phyloP scores from a whole-genome alignment of 2,113 vertebrate genomes.

The Oryzias javanicus region DNA sequence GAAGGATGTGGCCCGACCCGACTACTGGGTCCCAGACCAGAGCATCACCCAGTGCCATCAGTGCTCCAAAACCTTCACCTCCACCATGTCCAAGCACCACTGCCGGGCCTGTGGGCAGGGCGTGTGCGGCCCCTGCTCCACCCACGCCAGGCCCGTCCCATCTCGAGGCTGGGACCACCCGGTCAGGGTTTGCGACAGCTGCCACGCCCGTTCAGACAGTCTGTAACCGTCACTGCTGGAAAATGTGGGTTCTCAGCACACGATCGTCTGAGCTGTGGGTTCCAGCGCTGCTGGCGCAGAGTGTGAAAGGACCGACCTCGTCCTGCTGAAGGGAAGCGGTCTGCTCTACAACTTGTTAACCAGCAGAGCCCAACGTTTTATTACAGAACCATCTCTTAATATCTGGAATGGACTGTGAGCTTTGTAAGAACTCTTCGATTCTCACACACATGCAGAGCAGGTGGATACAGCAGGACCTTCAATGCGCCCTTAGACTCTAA shows the following conservation, averaged over 20 bases:
- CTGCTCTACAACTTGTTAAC: no score
- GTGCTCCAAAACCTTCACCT: slow-evolving; percentile 74
- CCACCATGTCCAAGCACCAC: slow-evolving; percentile 79
- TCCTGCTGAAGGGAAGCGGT: no score
- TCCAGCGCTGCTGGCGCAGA: slow-evolving; percentile 16
- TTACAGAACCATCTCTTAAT: no score
- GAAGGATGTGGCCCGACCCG: slow-evolving; percentile 80
- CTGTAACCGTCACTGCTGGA: slow-evolving; percentile 51
- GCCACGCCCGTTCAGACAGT: slow-evolving; percentile 57
- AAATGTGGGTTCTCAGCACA: slow-evolving; percentile 19
- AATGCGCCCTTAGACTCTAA: no score
- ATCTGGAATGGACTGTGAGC: no score
- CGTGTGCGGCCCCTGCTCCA: slow-evolving; percentile 77
- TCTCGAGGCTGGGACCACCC: slow-evolving; percentile 84
- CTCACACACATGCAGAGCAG: no score
- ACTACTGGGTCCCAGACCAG: slow-evolving; percentile 83
- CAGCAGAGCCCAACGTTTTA: no score
- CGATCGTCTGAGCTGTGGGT: slow-evolving; percentile 24
- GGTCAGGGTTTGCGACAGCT: slow-evolving; percentile 79
- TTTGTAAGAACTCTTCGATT: no score
- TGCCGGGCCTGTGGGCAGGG: slow-evolving; percentile 81
- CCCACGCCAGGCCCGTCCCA: slow-evolving; percentile 69
- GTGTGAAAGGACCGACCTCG: background rate
- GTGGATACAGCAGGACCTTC: no score
- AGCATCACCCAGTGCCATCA: slow-evolving; percentile 77